Evolutionary conservation across 2,888 invertebrate genomes (phyloP).

Genomic region (Plagodis pulveraria): DNA sequence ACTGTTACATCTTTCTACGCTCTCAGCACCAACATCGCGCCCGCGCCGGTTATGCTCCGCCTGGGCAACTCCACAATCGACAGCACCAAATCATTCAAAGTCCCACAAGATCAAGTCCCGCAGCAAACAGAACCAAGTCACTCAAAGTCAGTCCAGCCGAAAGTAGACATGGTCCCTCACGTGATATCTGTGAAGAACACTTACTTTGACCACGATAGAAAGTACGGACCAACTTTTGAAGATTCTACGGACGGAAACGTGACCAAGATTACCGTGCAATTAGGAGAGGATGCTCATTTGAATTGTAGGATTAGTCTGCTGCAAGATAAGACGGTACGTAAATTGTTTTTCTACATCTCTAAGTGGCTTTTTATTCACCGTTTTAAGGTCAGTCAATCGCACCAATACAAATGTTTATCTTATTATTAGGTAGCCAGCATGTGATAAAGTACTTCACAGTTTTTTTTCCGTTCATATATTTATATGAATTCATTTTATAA

Average conservation of each 20-base stretch:
- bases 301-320: conserved; percentile 90
- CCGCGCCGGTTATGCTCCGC: conserved; percentile 74
- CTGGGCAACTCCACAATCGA: conserved; percentile 82
- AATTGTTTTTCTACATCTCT: background rate
- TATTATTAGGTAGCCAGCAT: too few species aligned
- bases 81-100: conserved; percentile 80
- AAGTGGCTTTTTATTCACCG: background rate
- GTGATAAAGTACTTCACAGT: too few species aligned
- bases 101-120: conserved; percentile 74
- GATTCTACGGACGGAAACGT: conserved; percentile 83
- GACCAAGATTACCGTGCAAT: conserved; percentile 89
- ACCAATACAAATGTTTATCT: too few species aligned
- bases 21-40: conserved; percentile 69
- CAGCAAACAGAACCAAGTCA: conserved; percentile 55
- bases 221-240: conserved; percentile 90
- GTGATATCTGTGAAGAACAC: conserved; percentile 72
- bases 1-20: conserved; percentile 78
- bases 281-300: conserved; percentile 89
- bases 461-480: too few species aligned
- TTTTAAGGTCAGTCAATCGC: too few species aligned
- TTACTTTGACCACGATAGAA: conserved; percentile 79
- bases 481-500: too few species aligned
- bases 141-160: background rate
- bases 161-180: conserved; percentile 66
- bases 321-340: conserved; percentile 90